A percentile compares a stretch with the other conserved stretches of the same genome.
phyloP scores from a whole-genome alignment of 2,113 vertebrate genomes.

The Cynocephalus volans region DNA sequence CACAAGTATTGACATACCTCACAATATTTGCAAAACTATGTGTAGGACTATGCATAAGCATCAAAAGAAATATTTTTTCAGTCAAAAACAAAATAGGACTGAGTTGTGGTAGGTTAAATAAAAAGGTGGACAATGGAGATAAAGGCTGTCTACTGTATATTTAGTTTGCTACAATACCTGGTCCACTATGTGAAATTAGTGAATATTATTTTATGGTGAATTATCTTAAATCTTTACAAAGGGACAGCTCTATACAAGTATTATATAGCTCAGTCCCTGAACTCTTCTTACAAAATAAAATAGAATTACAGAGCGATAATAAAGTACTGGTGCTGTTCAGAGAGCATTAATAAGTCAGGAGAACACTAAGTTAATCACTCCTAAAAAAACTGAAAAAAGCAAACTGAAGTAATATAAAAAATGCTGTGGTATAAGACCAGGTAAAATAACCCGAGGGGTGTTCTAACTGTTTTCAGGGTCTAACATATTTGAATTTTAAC shows the following conservation, averaged over 20 bases:
- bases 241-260: not conserved
- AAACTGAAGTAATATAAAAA: conserved; percentile 24
- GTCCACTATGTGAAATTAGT: not conserved
- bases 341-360: not conserved
- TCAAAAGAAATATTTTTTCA: conserved; percentile 36
- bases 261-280: not conserved
- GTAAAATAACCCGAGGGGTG: not conserved
- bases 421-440: not conserved
- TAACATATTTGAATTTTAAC: conserved; percentile 30
- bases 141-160: not conserved
- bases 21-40: not conserved
- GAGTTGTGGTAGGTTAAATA: not conserved
- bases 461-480: not conserved
- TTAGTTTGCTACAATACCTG: not conserved
- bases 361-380: not conserved
- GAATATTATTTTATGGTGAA: not conserved
- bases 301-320: conserved; percentile 4
- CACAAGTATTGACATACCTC: not conserved
- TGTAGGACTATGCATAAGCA: not conserved
- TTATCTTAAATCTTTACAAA: not conserved
- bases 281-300: not conserved
- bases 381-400: not conserved
- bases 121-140: not conserved
- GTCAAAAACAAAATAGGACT: not conserved
- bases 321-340: not conserved